phyloP scores from a whole-genome alignment of 1,140 invertebrate genomes.

The Pseudomyrmex pallidus region DNA sequence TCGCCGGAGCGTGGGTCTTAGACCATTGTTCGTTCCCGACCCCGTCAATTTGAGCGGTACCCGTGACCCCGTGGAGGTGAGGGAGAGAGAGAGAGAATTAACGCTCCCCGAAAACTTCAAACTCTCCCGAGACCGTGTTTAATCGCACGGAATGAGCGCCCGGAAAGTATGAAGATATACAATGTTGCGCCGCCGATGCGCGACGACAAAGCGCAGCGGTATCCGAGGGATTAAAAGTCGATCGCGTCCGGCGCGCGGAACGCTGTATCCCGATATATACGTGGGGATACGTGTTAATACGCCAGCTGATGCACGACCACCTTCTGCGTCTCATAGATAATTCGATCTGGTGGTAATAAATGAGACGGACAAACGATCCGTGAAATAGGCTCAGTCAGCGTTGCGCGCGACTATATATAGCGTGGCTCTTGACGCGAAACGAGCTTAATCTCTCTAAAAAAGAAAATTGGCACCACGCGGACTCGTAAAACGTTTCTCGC shows the following conservation, averaged over 20 bases:
- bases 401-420: slow-evolving; percentile 2
- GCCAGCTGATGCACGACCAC: slow-evolving; percentile 35
- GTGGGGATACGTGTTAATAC: slow-evolving; percentile 51
- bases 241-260: slow-evolving; percentile 39
- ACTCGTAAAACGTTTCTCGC: slow-evolving; percentile 16
- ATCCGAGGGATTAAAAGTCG: slow-evolving; percentile 62
- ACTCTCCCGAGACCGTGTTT: slow-evolving; percentile 72
- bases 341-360: slow-evolving; percentile 54
- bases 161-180: slow-evolving; percentile 58
- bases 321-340: slow-evolving; percentile 55
- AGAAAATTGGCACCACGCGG: slow-evolving; percentile 28
- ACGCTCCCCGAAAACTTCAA: slow-evolving; percentile 58
- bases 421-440: slow-evolving; percentile 26
- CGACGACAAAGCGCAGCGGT: background rate
- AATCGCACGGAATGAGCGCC: slow-evolving; percentile 77
- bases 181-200: slow-evolving; percentile 23
- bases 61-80: slow-evolving; percentile 24
- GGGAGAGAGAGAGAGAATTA: too few species aligned
- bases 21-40: slow-evolving; percentile 70
- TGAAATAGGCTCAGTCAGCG: slow-evolving; percentile 64
- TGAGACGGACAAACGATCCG: slow-evolving; percentile 61
- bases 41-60: slow-evolving; percentile 65
- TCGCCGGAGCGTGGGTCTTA: slow-evolving; percentile 69
- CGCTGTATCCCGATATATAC: background rate
- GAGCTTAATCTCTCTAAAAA: slow-evolving; percentile 33